Base-by-base conservation (phyloP, 1,140 invertebrate genomes). In the Stegodyphus dumicola region DNA sequence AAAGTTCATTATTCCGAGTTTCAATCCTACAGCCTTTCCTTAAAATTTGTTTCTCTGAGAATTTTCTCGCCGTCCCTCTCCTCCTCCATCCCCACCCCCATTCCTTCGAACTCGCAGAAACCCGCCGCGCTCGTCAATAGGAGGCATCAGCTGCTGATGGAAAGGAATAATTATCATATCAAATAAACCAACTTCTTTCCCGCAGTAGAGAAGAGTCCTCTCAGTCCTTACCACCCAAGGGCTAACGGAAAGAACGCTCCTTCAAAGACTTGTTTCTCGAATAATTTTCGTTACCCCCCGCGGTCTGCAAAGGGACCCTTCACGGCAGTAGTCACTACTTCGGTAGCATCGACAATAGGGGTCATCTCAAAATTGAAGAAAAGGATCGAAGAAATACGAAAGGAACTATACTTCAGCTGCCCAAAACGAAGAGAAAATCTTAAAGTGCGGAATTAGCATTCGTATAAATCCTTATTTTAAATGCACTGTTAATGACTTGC, bases 151-250 rank as follows among this genome's bases (percentile, higher is more conserved):
- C 81, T 85, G 81, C 53, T 52, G 49, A 15, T 13, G 64, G 49
- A 67, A 49, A 48, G 60, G 81, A 85, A 85, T 85, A 85, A 85
- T 85, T 85, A 85, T 85, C 81, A 85, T 85, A 85, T 85, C 81
- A 85, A 85, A 85, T 85, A 85, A 77, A 85, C 56, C 79, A 54
- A 77, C 64, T 85, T 85, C 53, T 85, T 67, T 73, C 15, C 9
- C 53, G 18, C 48, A 7, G 52, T 9, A 48, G 18, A 48, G 60
- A 81, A 52, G 65, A 78, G 77, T 52, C 64, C 51, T 60, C 56
- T 60, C 56, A 10, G 15, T 60, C 9, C 56, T 15, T 80, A 49
- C 80, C 80, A 83, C 80, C 80, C 80, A 83, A 67, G 80, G 80
- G 56, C 66, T 7, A 52, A n/a, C 48, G 65, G 65, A 67, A 18